Conservation (phyloP, 1,140 invertebrate genomes). For the Lepidotrigona ventralis region DNA sequence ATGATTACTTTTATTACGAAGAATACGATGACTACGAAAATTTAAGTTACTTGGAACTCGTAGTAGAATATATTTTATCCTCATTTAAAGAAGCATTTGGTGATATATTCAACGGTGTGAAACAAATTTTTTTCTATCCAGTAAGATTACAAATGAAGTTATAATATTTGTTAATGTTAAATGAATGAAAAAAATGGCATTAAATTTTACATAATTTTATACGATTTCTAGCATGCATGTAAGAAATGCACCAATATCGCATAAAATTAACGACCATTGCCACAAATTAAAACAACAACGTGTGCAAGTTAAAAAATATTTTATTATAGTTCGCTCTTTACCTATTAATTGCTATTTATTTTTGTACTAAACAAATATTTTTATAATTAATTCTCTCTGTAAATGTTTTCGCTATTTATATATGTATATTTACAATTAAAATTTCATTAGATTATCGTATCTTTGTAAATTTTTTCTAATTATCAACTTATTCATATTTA, state of each 20-base stretch:
- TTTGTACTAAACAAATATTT: slow-evolving; percentile 44
- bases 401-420: slow-evolving; percentile 29
- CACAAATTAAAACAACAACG: background rate
- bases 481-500: background rate
- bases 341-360: slow-evolving; percentile 29
- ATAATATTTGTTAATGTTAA: background rate
- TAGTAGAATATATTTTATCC: slow-evolving; percentile 65
- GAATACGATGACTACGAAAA: slow-evolving; percentile 67
- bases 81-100: slow-evolving; percentile 72
- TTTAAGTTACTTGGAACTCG: slow-evolving; percentile 65
- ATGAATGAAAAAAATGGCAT: background rate
- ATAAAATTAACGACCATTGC: slow-evolving; percentile 51
- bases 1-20: slow-evolving; percentile 70
- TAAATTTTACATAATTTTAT: slow-evolving; percentile 57
- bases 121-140: slow-evolving; percentile 65
- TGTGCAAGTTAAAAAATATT: slow-evolving; percentile 6
- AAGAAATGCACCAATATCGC: slow-evolving; percentile 62
- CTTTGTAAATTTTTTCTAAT: background rate
- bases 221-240: slow-evolving; percentile 66
- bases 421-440: slow-evolving; percentile 47
- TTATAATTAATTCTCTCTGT: slow-evolving; percentile 43
- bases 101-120: slow-evolving; percentile 61
- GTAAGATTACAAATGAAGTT: slow-evolving; percentile 60
- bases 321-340: slow-evolving; percentile 12
- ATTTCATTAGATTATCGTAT: slow-evolving; percentile 3